These are phyloP conservation scores for Bombus polaris DNA, from an alignment of 1,140 invertebrate species.

Conservation along the genomic window DNA sequence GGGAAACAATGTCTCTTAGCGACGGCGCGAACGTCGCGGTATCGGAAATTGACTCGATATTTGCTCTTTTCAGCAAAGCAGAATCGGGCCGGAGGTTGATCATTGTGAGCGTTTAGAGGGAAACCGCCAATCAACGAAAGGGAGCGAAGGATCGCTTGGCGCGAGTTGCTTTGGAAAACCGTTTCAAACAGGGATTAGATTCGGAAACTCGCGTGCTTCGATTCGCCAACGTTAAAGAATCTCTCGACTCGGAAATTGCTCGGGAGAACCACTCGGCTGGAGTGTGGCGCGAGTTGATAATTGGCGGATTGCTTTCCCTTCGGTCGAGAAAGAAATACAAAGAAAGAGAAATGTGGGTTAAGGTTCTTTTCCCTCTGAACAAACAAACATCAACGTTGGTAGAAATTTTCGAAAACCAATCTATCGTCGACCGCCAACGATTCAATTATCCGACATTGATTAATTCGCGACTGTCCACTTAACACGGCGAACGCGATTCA, in stretches of 20 bases:
- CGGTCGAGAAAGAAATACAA: neutral
- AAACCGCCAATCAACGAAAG: slow-evolving; percentile 60
- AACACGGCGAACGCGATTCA: slow-evolving; percentile 20
- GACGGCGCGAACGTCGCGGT: neutral
- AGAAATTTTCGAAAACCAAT: neutral
- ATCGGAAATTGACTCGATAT: slow-evolving; percentile 53
- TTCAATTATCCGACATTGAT: slow-evolving; percentile 31
- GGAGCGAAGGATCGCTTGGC: slow-evolving; percentile 1
- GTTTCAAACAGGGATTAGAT: neutral
- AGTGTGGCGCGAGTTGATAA: neutral
- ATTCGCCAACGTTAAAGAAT: neutral
- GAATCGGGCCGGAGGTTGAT: slow-evolving; percentile 26
- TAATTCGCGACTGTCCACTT: slow-evolving; percentile 34
- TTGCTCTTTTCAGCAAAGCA: slow-evolving; percentile 50
- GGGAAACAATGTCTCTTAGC: slow-evolving; percentile 21
- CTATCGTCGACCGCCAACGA: neutral
- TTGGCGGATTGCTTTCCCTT: neutral
- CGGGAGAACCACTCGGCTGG: neutral
- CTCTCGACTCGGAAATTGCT: neutral
- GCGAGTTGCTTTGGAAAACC: slow-evolving; percentile 4
- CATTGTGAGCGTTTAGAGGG: slow-evolving; percentile 56
- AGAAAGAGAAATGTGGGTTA: fast-evolving
- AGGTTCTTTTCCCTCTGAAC: neutral
- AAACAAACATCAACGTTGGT: neutral
- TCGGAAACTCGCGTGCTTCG: neutral